These are phyloP conservation scores for Montipora sp. DNA, from an alignment of 64 coral and sea anemone genomes.

Conservation along the genomic window DNA sequence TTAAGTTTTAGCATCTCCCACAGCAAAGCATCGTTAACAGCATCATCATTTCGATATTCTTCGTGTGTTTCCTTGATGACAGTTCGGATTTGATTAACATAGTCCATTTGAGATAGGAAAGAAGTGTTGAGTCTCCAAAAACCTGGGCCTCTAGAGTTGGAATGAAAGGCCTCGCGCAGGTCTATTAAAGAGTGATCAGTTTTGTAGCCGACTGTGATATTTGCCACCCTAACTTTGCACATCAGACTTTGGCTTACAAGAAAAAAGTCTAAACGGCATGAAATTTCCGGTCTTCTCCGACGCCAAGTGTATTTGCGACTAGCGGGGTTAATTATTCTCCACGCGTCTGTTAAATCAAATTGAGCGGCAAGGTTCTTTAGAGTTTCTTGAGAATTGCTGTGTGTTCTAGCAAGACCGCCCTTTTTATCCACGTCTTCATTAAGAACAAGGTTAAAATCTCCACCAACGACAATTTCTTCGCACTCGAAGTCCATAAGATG, in stretches of 20 bases:
- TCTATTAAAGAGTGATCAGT: too few species aligned
- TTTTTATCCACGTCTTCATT: not conserved
- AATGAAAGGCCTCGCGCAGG: too few species aligned
- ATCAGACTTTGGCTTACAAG: not conserved
- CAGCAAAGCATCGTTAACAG: too few species aligned
- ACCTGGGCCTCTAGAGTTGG: too few species aligned
- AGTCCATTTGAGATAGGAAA: too few species aligned
- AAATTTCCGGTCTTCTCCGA: not conserved
- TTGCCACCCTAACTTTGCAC: not conserved
- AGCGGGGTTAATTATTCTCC: constrained; percentile 21
- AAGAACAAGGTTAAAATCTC: constrained; percentile 10
- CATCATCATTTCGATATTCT: too few species aligned
- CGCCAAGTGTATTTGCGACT: constrained; percentile 1
- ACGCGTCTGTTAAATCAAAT: constrained; percentile 11
- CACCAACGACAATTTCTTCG: constrained; percentile 17
- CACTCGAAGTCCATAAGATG: constrained; percentile 1
- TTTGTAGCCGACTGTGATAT: not conserved
- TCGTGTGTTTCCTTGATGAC: too few species aligned
- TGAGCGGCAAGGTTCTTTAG: not conserved
- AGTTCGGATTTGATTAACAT: too few species aligned
- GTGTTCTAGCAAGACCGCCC: constrained; percentile 7
- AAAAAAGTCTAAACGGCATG: not conserved
- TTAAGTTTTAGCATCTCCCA: too few species aligned
- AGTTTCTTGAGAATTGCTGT: not conserved
- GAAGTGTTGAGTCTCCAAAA: too few species aligned